Base-by-base conservation (phyloP, 2,797 vertebrate species). In the Gorsachius magnificus region DNA sequence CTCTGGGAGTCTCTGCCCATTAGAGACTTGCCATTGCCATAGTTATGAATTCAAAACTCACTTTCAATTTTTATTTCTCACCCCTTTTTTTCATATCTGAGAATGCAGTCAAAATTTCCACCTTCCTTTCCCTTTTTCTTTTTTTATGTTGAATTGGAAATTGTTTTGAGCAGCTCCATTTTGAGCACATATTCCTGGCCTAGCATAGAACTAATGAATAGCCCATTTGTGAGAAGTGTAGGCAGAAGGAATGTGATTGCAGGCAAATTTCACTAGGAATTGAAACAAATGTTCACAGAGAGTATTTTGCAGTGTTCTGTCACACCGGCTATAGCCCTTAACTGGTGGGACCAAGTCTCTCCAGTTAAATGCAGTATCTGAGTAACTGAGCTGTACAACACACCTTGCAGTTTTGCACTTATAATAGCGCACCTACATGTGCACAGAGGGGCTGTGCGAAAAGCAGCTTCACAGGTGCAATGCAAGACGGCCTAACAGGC, bases 151-250 rank as follows among this genome's bases (percentile, higher is more conserved):
- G 48, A 83, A 57, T n/a, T 71, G n/a, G 61, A 90, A 93, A 86
- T 64, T 26, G 33, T 83, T 89, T 88, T 2, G 21, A 92, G 70
- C 63, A 53, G 13, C 48, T 93, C 43, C 18, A 17, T 77, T 95
- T 93, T 54, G 83, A 89, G 45, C 16, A 53, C 11, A 19, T 82
- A 77, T 63, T 95, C 58, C 80, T 53, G 74, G 88, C 16, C 60
- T 36, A 70, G 50, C 45, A 50, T 71, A 80, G 77, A 95, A 87
- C 50, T 90, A 96, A 84, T 57, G 56, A 93, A 96, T 61, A 90
- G 83, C 38, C 51, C 56, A 38, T 87, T 95, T 93, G 53, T 89
- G 68, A 89, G 86, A 89, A 87, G 21, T 17, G 45, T 68, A 83
- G 81, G 70, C 75, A 92, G 71, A 94, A 96, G 63, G 68, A 90